phyloP scores from a whole-genome alignment of 2,797 vertebrate genomes.

The Passerculus sandwichensis region DNA sequence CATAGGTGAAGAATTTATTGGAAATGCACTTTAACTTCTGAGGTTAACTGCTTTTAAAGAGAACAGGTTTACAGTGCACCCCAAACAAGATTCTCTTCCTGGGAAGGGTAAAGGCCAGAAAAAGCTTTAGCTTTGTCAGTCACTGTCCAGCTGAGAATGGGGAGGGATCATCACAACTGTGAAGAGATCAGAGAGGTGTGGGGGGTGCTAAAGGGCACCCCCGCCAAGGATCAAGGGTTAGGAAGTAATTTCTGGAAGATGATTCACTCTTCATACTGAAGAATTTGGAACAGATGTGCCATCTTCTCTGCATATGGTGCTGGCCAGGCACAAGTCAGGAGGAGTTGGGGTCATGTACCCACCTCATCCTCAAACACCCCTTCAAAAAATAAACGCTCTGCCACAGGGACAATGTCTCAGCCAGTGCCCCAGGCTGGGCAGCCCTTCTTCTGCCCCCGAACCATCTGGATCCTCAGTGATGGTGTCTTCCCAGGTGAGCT shows the following conservation, averaged over 20 bases:
- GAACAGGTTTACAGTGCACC: not conserved
- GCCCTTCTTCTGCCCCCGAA: not conserved
- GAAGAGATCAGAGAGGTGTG: not conserved
- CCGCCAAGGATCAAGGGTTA: not conserved
- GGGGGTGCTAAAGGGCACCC: not conserved
- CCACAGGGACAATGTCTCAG: accelerated
- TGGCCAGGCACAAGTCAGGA: not conserved
- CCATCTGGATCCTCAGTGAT: accelerated
- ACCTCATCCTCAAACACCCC: not conserved
- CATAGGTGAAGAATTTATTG: not conserved
- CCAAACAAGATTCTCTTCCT: not conserved
- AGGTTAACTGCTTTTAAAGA: not conserved
- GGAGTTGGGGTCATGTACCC: accelerated
- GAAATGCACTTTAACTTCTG: not conserved
- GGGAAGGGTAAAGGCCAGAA: not conserved
- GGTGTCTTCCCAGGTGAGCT: not conserved
- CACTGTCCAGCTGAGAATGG: not conserved
- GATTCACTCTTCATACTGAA: not conserved
- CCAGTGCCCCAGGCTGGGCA: not conserved
- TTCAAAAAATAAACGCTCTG: not conserved
- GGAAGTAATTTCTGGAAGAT: not conserved
- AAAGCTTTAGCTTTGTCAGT: not conserved
- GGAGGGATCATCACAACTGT: not conserved
- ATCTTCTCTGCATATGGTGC: not conserved
- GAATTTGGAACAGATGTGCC: not conserved